Evolutionary conservation across 2,113 vertebrate species (phyloP), one percentile per base, ranked within the genome.

Genomic region (Petaurus breviceps): DNA sequence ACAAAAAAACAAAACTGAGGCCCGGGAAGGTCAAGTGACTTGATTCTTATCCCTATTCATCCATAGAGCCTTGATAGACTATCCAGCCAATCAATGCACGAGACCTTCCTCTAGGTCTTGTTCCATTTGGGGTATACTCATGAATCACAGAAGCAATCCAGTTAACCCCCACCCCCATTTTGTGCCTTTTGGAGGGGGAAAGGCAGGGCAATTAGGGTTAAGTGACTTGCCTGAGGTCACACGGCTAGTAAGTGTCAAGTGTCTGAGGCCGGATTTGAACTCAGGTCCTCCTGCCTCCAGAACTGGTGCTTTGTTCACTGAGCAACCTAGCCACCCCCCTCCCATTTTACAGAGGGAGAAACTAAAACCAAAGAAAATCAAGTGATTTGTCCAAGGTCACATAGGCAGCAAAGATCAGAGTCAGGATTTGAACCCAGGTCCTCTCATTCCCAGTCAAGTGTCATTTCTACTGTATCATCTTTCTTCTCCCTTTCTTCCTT

Each of bases 381-480:
- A 77, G 37, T 43, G 68, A 43, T 77, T 77, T 77, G 68, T n/a
- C n/a, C 68, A 43, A 8, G 37, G 37, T 43, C n/a, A 43, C n/a
- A 19, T 77, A 77, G 5, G 16, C 5, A 19, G 19, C 2, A 77
- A 43, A 22, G n/a, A 43, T 43, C 16, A 22, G 31, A 77, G 14
- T 16, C 11, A 16, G 61, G 68, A 77, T n/a, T n/a, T 77, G 16
- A n/a, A 77, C 1, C 14, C 7, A 95, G 91, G 96, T 96, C 2
- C 47, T 91, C 3, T 96, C 52, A 26, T 95, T 96, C 53, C 49
- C 90, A 26, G 95, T 47, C 89, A 46, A 24, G 25, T 90, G 24
- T 49, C 25, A 8, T 26, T 8, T 47, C 43, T 47, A 24, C 46
- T 90, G 37, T 50, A 90, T 23, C n/a, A 89, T 89, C 22, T 31